Percentiles rank a stretch among this genome's conserved stretches.
These are phyloP conservation scores for Myotis daubentonii DNA, from an alignment of 2,797 vertebrate genomes.

Conservation along the genomic window DNA sequence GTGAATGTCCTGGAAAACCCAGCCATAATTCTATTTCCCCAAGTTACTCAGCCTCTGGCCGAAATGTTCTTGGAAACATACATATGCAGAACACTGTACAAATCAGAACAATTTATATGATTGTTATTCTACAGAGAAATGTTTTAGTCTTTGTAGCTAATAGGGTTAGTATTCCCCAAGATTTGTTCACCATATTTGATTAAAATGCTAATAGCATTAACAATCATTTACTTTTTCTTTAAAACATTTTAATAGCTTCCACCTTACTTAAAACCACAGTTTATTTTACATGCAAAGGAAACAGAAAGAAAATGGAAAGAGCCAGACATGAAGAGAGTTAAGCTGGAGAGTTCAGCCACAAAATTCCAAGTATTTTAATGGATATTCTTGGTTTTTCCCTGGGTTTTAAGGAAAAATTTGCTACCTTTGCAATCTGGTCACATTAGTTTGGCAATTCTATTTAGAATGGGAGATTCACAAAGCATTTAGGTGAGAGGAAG, in stretches of 20 bases:
- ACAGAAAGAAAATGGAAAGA: slow-evolving; percentile 37
- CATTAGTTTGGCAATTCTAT: background rate
- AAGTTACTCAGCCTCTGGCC: slow-evolving; percentile 53
- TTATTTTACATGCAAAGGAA: slow-evolving; percentile 49
- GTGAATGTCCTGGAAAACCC: slow-evolving; percentile 64
- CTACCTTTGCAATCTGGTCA: slow-evolving; percentile 2
- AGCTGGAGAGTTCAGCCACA: background rate
- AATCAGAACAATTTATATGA: slow-evolving; percentile 50
- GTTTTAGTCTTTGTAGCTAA: slow-evolving; percentile 46
- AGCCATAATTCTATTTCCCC: slow-evolving; percentile 56
- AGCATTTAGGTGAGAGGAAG: background rate
- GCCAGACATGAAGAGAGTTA: background rate
- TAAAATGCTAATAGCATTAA: slow-evolving; percentile 55
- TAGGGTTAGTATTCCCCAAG: slow-evolving; percentile 21
- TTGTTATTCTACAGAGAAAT: slow-evolving; percentile 51
- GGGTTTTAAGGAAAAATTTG: slow-evolving; percentile 1
- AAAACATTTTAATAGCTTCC: slow-evolving; percentile 58
- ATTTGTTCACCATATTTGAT: slow-evolving; percentile 51
- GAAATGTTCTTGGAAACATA: slow-evolving; percentile 49
- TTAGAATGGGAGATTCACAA: background rate
- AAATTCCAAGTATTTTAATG: slow-evolving; percentile 66
- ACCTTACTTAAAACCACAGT: slow-evolving; percentile 36
- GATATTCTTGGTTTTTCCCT: slow-evolving; percentile 44
- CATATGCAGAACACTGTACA: slow-evolving; percentile 67
- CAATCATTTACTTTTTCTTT: slow-evolving; percentile 41